Evolutionary conservation across 1,140 invertebrate genomes (phyloP).

Genomic region (Agrilus planipennis): DNA sequence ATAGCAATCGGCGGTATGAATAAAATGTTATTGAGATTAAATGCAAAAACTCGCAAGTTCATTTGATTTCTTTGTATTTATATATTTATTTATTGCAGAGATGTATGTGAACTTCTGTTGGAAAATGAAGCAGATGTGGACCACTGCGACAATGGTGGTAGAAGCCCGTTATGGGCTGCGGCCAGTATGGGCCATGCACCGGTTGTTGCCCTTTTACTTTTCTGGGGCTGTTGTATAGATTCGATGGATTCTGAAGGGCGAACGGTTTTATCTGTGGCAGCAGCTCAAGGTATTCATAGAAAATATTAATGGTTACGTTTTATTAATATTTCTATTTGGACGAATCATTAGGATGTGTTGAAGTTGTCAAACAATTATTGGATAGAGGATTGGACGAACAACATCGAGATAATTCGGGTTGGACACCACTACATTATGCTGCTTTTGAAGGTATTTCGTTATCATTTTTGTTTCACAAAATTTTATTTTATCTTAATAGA

Average conservation of each 20-base stretch:
- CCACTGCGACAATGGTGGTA: conserved; percentile 63
- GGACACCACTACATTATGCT: conserved; percentile 87
- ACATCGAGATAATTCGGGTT: conserved; percentile 82
- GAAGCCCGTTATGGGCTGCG: conserved; percentile 71
- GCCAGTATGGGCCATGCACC: conserved; percentile 76
- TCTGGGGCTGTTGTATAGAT: conserved; percentile 84
- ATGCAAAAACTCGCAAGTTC: too few relatives aligned
- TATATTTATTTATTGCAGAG: conserved; percentile 28
- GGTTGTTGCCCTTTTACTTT: conserved; percentile 67
- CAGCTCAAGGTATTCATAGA: conserved; percentile 56
- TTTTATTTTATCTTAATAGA: too few relatives aligned
- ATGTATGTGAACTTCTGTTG: conserved; percentile 72
- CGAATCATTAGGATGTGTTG: conserved; percentile 41
- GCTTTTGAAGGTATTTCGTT: conserved; percentile 66
- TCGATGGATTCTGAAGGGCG: conserved; percentile 83
- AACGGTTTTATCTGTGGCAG: conserved; percentile 76
- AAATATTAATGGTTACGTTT: too few relatives aligned
- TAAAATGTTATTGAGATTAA: too few relatives aligned
- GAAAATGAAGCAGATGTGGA: conserved; percentile 82
- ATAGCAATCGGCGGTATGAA: too few relatives aligned
- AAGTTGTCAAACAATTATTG: conserved; percentile 78
- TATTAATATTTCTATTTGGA: background rate
- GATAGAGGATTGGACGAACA: conserved; percentile 85
- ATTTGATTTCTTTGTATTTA: too few relatives aligned
- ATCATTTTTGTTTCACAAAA: too few relatives aligned